Base-by-base conservation (phyloP, 2,797 vertebrate species). In the Garrulus glandarius region DNA sequence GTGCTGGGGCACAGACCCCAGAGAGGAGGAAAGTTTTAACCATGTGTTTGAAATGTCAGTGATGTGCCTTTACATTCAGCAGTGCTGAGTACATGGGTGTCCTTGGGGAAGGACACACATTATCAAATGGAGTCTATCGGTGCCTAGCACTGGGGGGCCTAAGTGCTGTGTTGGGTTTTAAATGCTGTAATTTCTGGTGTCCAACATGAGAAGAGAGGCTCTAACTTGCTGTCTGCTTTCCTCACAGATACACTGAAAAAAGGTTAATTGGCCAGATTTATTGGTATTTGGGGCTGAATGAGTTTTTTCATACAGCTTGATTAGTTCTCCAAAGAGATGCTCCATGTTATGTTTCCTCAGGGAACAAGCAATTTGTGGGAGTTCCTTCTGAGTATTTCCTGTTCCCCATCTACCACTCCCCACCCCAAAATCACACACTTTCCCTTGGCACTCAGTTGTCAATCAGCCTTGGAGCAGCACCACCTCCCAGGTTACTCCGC, bases 61-160 rank as follows among this genome's bases (percentile, higher is more conserved):
- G 47, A 44, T 0, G 0, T 53, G 13, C 20, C 59, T 37, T 74
- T 61, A 20, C 6, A 15, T 90, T 60, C 56, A 44, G 41, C 0
- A 5, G 21, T 1, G 0, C 34, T 23, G 47, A 69, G 43, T 50
- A 44, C 23, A 4, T 4, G 15, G 2, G 22, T 69, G 5, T 32
- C 23, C 61, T 47, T 29, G 17, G 15, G 10, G 18, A 32, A 49
- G n/a, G 23, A 61, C 5, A 9, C 16, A 4, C 7, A 53, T 23
- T 6, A 56, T 34, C 47, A 52, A 56, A 53, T 36, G 26, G 37
- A 59, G 10, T 41, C 22, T 65, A 0, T 12, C 49, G 17, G 18
- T 57, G 21, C 18, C 65, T 29, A 84, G 16, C 37, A 17, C 19
- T 36, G n/a, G 8, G 4, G 5, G 4, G 1, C 9, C 13, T 37